Percentiles rank a stretch among this genome's conserved stretches.
Conservation (phyloP, 2,113 vertebrate genomes). For the Eurypyga helias region DNA sequence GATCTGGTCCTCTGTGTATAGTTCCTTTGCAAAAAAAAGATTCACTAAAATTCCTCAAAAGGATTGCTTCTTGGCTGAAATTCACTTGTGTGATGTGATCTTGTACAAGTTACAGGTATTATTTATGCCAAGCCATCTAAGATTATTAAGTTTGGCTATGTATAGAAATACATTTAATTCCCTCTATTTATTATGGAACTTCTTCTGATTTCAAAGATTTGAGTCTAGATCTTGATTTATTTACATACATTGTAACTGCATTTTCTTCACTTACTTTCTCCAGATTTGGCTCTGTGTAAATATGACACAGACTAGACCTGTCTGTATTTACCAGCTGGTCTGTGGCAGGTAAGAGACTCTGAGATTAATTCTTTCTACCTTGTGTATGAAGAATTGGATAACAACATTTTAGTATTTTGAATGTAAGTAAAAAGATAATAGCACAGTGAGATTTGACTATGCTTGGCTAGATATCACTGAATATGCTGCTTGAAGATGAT, state of each 20-base stretch:
- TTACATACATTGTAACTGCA: background rate
- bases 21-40: background rate
- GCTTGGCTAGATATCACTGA: background rate
- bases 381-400: background rate
- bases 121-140: background rate
- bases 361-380: background rate
- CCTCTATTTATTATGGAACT: background rate
- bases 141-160: background rate
- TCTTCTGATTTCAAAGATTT: background rate
- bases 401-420: background rate
- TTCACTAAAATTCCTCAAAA: background rate
- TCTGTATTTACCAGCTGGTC: background rate
- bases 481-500: background rate
- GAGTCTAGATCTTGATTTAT: background rate
- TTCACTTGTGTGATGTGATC: background rate
- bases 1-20: background rate
- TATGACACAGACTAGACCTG: background rate
- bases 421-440: background rate
- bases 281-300: background rate
- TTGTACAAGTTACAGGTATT: background rate
- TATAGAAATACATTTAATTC: background rate
- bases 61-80: background rate
- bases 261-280: background rate
- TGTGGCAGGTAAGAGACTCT: background rate
- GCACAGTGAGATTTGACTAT: background rate